Evolutionary conservation across 2,888 invertebrate species (phyloP), one percentile per base, ranked within the genome.

Genomic region (Andrena bucephala): DNA sequence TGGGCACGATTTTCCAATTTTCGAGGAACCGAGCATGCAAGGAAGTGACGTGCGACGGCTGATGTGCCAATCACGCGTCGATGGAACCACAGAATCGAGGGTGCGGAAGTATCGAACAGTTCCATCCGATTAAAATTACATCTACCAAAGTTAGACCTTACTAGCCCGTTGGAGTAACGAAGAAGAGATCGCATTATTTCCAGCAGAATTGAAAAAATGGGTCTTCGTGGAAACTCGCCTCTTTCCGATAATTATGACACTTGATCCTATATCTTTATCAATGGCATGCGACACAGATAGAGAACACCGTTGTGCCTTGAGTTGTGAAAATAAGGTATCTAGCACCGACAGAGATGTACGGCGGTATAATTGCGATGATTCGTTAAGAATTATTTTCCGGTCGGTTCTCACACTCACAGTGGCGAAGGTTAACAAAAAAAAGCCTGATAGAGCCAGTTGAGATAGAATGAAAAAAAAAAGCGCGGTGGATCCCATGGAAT

Each of bases 321-420:
- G 62, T 20, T 29, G 42, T 48, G 54, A 42, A 54, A 70, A 70
- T 70, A 54, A 27, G 65, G n/a, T 52, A 24, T 31, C 10, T 6
- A 36, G 57, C 33, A 50, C 20, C 24, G 31, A 67, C 16, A 60
- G 24, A 36, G 27, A 60, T 29, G 62, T 10, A 57, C 42, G 42
- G 42, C n/a, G 57, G 65, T 62, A 63, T 79, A 74, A 73, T 77
- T 65, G 72, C 54, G 67, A 74, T 75, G 60, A 66, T 74, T 77
- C 66, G 77, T 75, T 68, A 76, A 54, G 76, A 76, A 85, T 87
- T 77, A 85, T 87, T 77, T 85, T 87, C 83, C 81, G 81, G 79
- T 88, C 81, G 79, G 89, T 90, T 90, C 89, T 90, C 89, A 90
- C 89, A 90, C 89, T 90, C 85, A 54, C 57, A 69, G 63, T 57